Percentiles rank a stretch among this genome's conserved stretches.
Evolutionary conservation across 2,797 vertebrate species (phyloP).

Genomic region (Oophaga sylvatica): DNA sequence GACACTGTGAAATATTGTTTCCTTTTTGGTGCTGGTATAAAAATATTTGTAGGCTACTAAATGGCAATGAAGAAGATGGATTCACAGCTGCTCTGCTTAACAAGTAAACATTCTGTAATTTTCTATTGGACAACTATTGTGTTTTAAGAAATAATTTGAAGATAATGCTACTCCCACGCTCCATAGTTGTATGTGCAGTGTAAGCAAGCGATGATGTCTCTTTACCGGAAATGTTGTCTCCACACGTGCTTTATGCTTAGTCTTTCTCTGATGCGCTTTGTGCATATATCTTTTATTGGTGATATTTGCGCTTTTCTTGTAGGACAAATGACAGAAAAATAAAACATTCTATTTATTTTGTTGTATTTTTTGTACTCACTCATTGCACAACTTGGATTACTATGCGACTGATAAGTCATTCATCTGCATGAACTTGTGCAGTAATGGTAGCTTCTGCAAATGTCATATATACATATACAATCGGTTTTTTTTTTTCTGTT

Average conservation of each 20-base stretch:
- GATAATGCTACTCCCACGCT: neutral
- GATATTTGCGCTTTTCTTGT: neutral
- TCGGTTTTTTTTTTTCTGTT: neutral
- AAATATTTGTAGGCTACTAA: constrained; percentile 8
- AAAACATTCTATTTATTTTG: neutral
- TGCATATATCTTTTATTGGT: neutral
- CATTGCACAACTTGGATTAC: neutral
- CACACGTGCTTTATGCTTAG: neutral
- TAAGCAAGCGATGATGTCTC: neutral
- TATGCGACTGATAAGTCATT: neutral
- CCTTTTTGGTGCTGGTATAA: constrained; percentile 22
- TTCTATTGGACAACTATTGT: neutral
- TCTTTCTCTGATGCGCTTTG: neutral
- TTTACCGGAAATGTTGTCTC: neutral
- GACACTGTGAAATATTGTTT: constrained; percentile 5
- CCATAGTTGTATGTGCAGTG: neutral
- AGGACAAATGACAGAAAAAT: neutral
- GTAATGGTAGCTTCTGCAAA: neutral
- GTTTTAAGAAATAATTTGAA: neutral
- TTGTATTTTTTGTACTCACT: neutral
- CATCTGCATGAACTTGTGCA: neutral
- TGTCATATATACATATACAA: neutral
- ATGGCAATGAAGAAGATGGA: neutral
- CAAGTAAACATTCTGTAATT: neutral
- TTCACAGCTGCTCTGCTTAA: neutral